Evolutionary conservation across 2,797 vertebrate species (phyloP), one percentile per base, ranked within the genome.

Genomic region (Hemitrygon akajei): DNA sequence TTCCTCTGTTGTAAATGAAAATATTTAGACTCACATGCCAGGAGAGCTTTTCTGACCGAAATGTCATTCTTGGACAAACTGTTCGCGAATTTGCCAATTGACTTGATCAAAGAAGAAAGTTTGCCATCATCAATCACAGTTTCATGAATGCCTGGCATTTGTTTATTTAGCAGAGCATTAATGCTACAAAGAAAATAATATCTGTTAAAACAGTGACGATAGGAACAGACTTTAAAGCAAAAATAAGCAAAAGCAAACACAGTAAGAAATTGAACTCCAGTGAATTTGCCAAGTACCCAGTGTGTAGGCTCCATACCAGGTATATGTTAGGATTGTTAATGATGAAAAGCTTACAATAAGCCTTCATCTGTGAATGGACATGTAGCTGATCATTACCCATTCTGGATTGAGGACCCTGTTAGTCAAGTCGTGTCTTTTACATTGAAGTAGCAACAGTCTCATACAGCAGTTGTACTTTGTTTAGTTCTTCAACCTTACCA

Each of bases 71-170:
- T 95, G 94, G 93, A 91, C 94, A 94, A 94, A 95, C 95, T 94
- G 94, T 94, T 95, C 95, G 94, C 94, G 63, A 94, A 93, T 94
- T 93, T 3, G 0, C 94, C 96, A 95, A 96, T 96, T 96, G 94
- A 94, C 96, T 96, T 96, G 95, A 96, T 96, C 96, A 97, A 96
- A 95, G 95, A 96, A 95, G 95, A 94, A 94, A 94, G 1, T 94
- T 95, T 95, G 80, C 93, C 94, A 95, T 95, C 91, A 94, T 96
- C 94, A 94, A 94, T 94, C 94, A 93, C 94, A 95, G 94, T 94
- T 94, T 95, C 94, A 95, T 95, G 94, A 95, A 95, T 94, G 95
- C 95, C 94, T 91, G 7, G 47, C 93, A 95, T 58, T 94, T 94
- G 94, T 82, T 95, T 94, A 93, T 84, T 94, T 94, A 94, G 40